phyloP scores from a whole-genome alignment of 1,140 invertebrate species.

The Tetramorium parvispinum region DNA sequence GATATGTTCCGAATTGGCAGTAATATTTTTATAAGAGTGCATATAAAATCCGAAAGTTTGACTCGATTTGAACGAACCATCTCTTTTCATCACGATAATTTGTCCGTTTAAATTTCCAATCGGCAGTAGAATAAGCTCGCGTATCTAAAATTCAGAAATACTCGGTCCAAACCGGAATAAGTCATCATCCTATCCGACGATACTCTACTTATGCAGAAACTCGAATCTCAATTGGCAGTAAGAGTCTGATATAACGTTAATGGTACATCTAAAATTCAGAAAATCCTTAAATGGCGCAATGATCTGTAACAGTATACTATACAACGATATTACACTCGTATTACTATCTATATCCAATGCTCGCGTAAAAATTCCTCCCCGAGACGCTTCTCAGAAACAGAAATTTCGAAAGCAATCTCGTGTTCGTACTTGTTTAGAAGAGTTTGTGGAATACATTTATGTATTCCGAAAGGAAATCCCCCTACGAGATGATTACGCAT shows the following conservation, averaged over 20 bases:
- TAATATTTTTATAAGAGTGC: conserved; percentile 1
- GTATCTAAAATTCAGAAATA: conserved; percentile 7
- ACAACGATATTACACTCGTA: conserved; percentile 14
- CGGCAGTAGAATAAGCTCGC: conserved; percentile 4
- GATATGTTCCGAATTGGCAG: background rate
- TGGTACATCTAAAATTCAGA: conserved; percentile 43
- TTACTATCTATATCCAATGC: conserved; percentile 14
- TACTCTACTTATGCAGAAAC: conserved; percentile 1
- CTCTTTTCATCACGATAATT: background rate
- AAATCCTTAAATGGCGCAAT: conserved; percentile 19
- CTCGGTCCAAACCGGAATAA: background rate
- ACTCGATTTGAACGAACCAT: background rate
- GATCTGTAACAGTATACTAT: background rate
- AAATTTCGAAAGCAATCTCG: conserved; percentile 7
- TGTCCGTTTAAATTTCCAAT: background rate
- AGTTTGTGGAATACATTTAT: background rate
- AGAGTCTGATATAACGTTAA: conserved; percentile 45
- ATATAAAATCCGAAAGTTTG: background rate
- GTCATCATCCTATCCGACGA: background rate
- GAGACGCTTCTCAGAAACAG: background rate
- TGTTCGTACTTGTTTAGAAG: background rate
- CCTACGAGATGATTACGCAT: background rate
- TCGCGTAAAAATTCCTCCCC: background rate
- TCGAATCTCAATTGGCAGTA: conserved; percentile 38
- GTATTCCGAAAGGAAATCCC: background rate